Percentiles rank a stretch among this genome's conserved stretches.
These are phyloP conservation scores for Lysiphlebus fabarum DNA, from an alignment of 1,140 invertebrate species.

Conservation along the genomic window DNA sequence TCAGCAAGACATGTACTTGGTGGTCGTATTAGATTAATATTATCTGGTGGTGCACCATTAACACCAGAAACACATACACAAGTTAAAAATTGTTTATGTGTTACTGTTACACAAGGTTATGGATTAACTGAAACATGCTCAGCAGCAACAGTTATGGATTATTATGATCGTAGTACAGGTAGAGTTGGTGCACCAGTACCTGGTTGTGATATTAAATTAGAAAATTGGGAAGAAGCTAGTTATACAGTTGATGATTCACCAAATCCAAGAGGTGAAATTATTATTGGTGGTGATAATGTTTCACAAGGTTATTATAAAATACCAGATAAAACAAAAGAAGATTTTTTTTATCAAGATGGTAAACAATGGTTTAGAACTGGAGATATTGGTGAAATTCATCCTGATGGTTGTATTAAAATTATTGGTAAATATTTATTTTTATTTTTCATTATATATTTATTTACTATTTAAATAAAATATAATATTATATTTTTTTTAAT, in stretches of 20 bases:
- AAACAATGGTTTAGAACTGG: slow-evolving; percentile 91
- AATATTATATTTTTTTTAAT: slow-evolving; percentile 16
- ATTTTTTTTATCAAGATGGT: slow-evolving; percentile 81
- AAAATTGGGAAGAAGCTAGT: slow-evolving; percentile 94
- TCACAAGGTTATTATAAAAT: slow-evolving; percentile 94
- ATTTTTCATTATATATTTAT: not conserved
- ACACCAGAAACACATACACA: slow-evolving; percentile 94
- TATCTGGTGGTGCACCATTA: slow-evolving; percentile 91
- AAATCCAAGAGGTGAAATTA: slow-evolving; percentile 83
- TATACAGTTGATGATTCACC: slow-evolving; percentile 89
- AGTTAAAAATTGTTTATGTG: slow-evolving; percentile 89
- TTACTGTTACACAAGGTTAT: slow-evolving; percentile 89
- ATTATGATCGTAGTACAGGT: slow-evolving; percentile 70
- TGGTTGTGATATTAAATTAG: slow-evolving; percentile 80
- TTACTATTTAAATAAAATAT: slow-evolving; percentile 10
- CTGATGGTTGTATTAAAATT: slow-evolving; percentile 92
- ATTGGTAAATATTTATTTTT: slow-evolving; percentile 69
- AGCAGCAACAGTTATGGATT: slow-evolving; percentile 23
- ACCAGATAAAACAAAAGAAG: slow-evolving; percentile 82
- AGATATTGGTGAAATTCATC: slow-evolving; percentile 91
- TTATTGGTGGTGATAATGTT: slow-evolving; percentile 88
- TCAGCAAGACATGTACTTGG: slow-evolving; percentile 78
- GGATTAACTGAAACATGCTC: slow-evolving; percentile 60
- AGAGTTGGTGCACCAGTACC: slow-evolving; percentile 87
- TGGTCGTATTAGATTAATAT: slow-evolving; percentile 79